These are phyloP conservation scores for Vulpes lagopus DNA, from an alignment of 2,113 vertebrate species.

Conservation along the genomic window DNA sequence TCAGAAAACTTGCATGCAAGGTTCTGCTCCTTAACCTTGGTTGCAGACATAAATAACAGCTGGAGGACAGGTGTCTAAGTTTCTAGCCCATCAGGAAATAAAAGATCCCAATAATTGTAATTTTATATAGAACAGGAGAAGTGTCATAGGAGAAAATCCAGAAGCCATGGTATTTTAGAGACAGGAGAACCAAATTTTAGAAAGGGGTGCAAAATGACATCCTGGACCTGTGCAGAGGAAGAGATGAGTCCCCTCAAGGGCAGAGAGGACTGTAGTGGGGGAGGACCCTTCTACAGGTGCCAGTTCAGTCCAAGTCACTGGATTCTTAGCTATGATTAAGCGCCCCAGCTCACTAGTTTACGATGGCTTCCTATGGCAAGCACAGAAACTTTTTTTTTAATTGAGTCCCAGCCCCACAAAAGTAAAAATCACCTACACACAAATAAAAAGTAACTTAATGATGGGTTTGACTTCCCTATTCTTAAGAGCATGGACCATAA, in stretches of 20 bases:
- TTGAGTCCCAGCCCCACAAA: neutral
- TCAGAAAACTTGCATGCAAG: neutral
- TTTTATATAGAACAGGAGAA: neutral
- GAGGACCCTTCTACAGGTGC: neutral
- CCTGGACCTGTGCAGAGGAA: neutral
- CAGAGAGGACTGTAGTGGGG: neutral
- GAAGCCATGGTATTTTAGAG: neutral
- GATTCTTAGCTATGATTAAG: neutral
- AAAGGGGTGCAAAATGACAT: neutral
- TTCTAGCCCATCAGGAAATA: neutral
- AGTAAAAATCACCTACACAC: constrained; percentile 41
- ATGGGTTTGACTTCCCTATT: constrained; percentile 5
- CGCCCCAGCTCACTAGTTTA: neutral
- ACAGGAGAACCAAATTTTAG: neutral
- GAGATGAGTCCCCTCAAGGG: neutral
- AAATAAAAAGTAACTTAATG: constrained; percentile 74
- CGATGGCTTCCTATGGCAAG: neutral
- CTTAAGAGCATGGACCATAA: constrained; percentile 16
- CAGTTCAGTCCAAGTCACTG: neutral
- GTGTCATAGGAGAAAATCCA: neutral
- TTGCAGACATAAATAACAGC: neutral
- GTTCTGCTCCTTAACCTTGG: neutral
- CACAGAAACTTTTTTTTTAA: neutral
- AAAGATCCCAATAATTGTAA: neutral
- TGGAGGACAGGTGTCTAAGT: neutral